Conservation (phyloP, 2,113 vertebrate species). For the Corapipo altera region DNA sequence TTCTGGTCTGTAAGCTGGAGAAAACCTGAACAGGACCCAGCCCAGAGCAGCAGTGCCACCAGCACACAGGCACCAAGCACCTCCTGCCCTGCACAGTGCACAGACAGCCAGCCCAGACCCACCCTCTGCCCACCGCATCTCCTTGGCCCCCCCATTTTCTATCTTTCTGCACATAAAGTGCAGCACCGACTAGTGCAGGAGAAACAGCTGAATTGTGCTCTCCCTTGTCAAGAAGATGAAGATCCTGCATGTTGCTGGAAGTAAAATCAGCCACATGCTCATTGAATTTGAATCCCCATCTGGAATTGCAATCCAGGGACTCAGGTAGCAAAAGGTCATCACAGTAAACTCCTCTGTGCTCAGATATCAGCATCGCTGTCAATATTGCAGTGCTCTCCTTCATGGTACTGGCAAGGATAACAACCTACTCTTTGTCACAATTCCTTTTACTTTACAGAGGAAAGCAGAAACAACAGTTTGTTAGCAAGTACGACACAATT, state of each 20-base stretch:
- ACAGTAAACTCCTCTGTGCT: neutral
- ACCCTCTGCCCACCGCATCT: rapidly evolving
- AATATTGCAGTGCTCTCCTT: neutral
- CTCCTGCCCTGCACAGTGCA: neutral
- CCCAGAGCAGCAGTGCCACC: neutral
- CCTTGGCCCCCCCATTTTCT: neutral
- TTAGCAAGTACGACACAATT: neutral
- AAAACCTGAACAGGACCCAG: neutral
- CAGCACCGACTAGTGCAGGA: neutral
- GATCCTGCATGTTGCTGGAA: neutral
- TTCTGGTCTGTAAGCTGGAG: neutral
- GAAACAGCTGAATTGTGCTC: neutral
- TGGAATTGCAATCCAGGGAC: neutral
- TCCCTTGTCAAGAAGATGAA: slow-evolving; percentile 18
- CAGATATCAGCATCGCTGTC: neutral
- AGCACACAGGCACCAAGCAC: neutral
- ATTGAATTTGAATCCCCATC: neutral
- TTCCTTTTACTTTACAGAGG: neutral
- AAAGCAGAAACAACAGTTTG: neutral
- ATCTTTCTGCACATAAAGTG: neutral
- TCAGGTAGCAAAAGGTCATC: neutral
- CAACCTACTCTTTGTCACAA: neutral
- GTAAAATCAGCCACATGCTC: neutral
- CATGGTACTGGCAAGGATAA: neutral
- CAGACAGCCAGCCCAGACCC: neutral